Percentiles rank a stretch among this genome's conserved stretches.
Conservation (phyloP, 2,797 vertebrate genomes). For the Lateolabrax maculatus region DNA sequence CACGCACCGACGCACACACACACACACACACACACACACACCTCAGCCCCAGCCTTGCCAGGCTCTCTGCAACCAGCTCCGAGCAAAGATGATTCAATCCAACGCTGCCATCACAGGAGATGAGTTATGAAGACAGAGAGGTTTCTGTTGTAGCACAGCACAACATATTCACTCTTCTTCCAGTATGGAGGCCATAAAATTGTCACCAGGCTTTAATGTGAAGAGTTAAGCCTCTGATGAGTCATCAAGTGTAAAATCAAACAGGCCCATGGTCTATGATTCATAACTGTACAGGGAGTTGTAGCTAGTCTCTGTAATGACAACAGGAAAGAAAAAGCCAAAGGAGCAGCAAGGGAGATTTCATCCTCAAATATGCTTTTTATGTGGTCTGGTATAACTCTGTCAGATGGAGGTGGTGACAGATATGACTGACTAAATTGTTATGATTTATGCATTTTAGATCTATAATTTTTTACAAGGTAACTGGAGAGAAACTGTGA, state of each 20-base stretch:
- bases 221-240: constrained; percentile 77
- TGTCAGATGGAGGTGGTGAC: constrained; percentile 50
- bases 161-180: constrained; percentile 47
- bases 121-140: constrained; percentile 71
- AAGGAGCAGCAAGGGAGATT: constrained; percentile 50
- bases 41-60: constrained; percentile 47
- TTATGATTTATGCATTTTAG: constrained; percentile 34
- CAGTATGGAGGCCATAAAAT: constrained; percentile 65
- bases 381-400: constrained; percentile 41
- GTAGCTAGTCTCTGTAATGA: constrained; percentile 64
- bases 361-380: constrained; percentile 58
- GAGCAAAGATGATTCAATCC: constrained; percentile 72
- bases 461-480: constrained; percentile 4
- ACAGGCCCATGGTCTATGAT: constrained; percentile 61
- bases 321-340: constrained; percentile 34
- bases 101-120: constrained; percentile 57
- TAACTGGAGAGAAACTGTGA: background rate
- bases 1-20: constrained; percentile 6
- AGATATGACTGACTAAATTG: constrained; percentile 42
- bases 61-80: constrained; percentile 43
- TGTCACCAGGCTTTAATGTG: constrained; percentile 74
- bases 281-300: constrained; percentile 69
- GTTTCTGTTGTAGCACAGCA: constrained; percentile 50
- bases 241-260: constrained; percentile 76
- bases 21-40: constrained; percentile 34